These are phyloP conservation scores for Bryconaethiops microstoma DNA, from an alignment of 2,797 vertebrate genomes.

Conservation along the genomic window DNA sequence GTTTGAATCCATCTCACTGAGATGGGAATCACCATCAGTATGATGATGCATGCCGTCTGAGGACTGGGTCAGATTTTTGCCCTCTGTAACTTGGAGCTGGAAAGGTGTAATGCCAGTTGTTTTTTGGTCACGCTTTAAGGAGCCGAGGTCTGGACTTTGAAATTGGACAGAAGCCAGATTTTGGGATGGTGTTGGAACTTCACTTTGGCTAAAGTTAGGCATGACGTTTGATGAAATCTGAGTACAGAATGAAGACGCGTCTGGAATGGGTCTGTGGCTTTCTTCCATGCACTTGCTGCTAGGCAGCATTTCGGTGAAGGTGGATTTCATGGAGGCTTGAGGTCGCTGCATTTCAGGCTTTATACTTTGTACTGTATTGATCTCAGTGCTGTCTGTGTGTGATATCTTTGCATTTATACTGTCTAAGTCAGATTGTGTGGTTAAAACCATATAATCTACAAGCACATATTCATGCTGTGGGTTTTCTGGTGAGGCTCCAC, in stretches of 20 bases:
- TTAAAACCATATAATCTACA: neutral
- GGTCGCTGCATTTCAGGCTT: neutral
- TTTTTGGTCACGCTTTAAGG: neutral
- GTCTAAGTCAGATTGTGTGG: neutral
- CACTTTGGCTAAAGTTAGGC: conserved; percentile 19
- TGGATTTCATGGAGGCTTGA: neutral
- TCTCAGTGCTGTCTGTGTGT: neutral
- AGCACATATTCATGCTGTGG: neutral
- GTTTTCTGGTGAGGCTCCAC: neutral
- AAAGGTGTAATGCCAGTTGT: neutral
- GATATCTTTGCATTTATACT: neutral
- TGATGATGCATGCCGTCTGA: neutral
- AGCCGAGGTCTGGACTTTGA: conserved; percentile 1
- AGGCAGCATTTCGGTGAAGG: neutral
- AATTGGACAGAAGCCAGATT: conserved; percentile 2
- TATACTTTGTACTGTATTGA: neutral
- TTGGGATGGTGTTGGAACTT: neutral
- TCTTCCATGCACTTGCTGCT: neutral
- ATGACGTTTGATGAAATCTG: conserved; percentile 21
- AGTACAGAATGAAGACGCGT: neutral
- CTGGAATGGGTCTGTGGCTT: neutral
- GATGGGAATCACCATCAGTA: conserved; percentile 2
- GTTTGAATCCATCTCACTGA: neutral
- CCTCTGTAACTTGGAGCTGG: conserved; percentile 1
- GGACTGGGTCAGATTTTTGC: neutral